Base-by-base conservation (phyloP, 92 coral and sea anemone genomes). In the Umimayanthus kanabou region DNA sequence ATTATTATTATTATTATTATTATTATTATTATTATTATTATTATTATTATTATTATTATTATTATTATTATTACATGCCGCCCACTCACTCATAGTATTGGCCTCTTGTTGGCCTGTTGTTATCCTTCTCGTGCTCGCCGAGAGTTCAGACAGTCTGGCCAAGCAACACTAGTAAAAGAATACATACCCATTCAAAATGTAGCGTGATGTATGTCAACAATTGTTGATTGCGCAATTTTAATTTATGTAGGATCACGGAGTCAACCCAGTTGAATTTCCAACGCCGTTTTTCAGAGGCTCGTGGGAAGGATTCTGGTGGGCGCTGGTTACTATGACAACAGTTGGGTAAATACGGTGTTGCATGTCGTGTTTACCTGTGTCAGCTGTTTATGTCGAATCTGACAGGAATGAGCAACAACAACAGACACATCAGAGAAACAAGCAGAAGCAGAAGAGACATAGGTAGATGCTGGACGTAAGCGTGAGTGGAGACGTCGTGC, bases 231-330 rank as follows among this genome's bases (percentile, higher is more conserved):
- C 14, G 69, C 69, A 13, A 20, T 77, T 26, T 43, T 45, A 53
- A 33, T 85, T 29, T 58, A 0, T 47, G 25, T 26, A 96, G 98
- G 98, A 96, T 79, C 98, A 96, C 88, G 80, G 85, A 28, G 93
- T 92, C 49, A 96, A 96, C 87, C 98, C 98, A 4, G 95, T 85
- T 6, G 98, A 96, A 39, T 96, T 96, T 79, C 98, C 98, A 13
- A 94, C 98, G 39, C 98, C 98, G 6, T 96, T 96, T 89, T 91
- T 96, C 70, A 84, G 93, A 87, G 98, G 98, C 72, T 87, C 97
- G 16, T 96, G 97, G 95, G 98, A 96, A 93, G 98, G 98, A 70
- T 94, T 96, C 81, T 96, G 98, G 98, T 96, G 98, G 98, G 96
- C 96, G 23, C 84, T 96, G 22, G 98, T 93, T 90, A 96, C 98